These are phyloP conservation scores for Molorchus minor DNA, from an alignment of 2,888 invertebrate species.

Conservation along the genomic window DNA sequence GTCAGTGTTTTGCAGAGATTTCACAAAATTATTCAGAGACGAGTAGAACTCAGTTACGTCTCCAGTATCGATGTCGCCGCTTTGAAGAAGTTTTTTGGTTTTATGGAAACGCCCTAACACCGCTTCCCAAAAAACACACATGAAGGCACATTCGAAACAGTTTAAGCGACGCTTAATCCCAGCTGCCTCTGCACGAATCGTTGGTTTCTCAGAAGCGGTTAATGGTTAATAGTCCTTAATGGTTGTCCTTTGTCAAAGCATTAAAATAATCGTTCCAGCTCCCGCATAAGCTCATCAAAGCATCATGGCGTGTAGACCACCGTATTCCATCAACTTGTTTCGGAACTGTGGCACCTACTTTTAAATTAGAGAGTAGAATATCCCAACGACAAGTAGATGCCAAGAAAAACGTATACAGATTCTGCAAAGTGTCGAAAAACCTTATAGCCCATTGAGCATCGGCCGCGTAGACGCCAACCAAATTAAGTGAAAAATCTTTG, in stretches of 20 bases:
- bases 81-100: no score
- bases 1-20: no score
- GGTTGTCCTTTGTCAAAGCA: not conserved
- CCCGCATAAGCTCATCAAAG: not conserved
- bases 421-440: not conserved
- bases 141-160: not conserved
- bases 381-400: not conserved
- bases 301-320: not conserved
- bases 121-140: not conserved
- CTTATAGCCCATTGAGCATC: no score
- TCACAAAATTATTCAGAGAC: no score
- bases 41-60: no score
- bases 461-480: no score
- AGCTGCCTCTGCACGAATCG: not conserved
- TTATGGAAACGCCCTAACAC: no score
- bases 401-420: not conserved
- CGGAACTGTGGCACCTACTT: not conserved
- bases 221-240: no score
- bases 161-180: not conserved
- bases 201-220: not conserved
- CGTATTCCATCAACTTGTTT: not conserved
- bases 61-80: no score
- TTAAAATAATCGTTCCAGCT: not conserved
- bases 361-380: not conserved
- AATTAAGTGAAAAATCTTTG: no score